Evolutionary conservation across 2,888 invertebrate species (phyloP), one percentile per base, ranked within the genome.

Genomic region (Spilarctia lutea): DNA sequence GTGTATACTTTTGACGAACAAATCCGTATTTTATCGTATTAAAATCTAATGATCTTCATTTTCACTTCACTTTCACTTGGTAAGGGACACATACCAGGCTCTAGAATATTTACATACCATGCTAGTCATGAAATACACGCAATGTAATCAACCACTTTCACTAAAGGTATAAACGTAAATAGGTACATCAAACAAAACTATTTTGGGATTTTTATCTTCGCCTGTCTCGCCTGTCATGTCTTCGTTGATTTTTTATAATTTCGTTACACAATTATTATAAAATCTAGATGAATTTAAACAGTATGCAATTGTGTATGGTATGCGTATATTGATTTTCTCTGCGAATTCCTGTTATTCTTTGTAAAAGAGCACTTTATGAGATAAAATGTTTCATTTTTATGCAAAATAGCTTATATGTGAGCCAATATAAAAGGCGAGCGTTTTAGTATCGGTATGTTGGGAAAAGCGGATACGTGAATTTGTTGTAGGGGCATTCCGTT

Each of bases 361-460:
- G 35, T 65, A 65, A 35, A 71, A 75, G 73, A 76, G 42, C n/a
- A 63, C 67, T 76, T 72, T 75, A 65, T 67, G 42, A 73, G 16
- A 73, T 69, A 74, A 75, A 75, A 75, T 68, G 45, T 65, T 63
- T 69, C 66, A 76, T 82, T 76, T 73, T 76, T 75, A 81, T 76
- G 76, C 65, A 82, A 78, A 79, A 63, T 72, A 73, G 65, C 42
- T 56, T 45, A 74, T 60, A 82, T 80, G 63, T 67, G 65, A 71
- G 30, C 67, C 74, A 74, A 82, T 76, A 75, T 82, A 78, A 70
- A 71, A 74, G 69, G 63, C 65, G 65, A 72, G 27, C 65, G 45
- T 66, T 74, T 73, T 56, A 74, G 75, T 77, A 75, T 77, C 42
- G 60, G 65, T 48, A 75, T 77, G 63, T 74, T 39, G 52, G 75